Base-by-base conservation (phyloP, 2,113 vertebrate genomes). In the Epinephelus fuscoguttatus region DNA sequence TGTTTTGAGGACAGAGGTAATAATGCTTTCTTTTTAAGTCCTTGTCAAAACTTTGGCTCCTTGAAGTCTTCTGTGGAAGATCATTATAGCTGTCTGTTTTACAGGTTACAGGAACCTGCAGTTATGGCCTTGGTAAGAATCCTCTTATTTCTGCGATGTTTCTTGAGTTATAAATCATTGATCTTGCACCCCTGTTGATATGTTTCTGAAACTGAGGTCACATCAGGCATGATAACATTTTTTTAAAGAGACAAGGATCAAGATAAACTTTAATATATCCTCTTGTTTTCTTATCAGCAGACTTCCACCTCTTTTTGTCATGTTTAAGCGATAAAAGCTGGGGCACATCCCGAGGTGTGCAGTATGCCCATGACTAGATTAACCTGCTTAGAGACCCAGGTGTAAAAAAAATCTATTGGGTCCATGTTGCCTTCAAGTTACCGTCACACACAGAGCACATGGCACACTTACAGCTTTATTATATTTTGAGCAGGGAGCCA, bases 401-500 rank as follows among this genome's bases (percentile, higher is more conserved):
- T 9, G 21, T 6, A 42, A 53, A 23, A 25, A 0, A 13, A 0
- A 10, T 55, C 27, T 45, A 19, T 57, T 45, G 8, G 9, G 61
- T 15, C 72, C 14, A n/a, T 42, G 21, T 12, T 53, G 30, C 47
- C 71, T 49, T 40, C 17, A 64, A 6, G 17, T 71, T 42, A 57
- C 69, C 37, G 18, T 45, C 53, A 59, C 9, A 10, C 42, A 49
- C 33, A 27, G 15, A 11, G 15, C 61, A 55, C 61, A 66, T 17
- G 45, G 15, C 17, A 63, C 53, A 19, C 37, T 59, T 8, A 14
- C 5, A 12, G 12, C 19, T 33, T 68, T 9, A 18, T 23, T 77
- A 37, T 49, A 45, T 68, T 67, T 66, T 42, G 37, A 49, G 25
- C n/a, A 14, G 50, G 23, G 70, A 72, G 18, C n/a, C 70, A 50